phyloP scores from a whole-genome alignment of 2,797 vertebrate species.

The Acanthurus leucopareius region DNA sequence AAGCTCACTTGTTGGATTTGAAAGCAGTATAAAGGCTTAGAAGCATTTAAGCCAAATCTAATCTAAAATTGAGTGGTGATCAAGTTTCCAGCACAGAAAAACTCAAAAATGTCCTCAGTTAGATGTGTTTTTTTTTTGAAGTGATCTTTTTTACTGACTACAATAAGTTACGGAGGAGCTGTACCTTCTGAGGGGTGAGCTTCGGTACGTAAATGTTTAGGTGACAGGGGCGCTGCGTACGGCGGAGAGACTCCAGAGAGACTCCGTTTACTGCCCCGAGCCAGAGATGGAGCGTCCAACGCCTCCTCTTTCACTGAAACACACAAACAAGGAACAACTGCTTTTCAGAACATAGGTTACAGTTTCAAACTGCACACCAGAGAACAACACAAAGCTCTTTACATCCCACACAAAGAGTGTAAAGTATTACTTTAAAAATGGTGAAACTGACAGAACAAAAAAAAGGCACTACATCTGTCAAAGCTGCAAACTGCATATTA shows the following conservation, averaged over 20 bases:
- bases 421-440: too few relatives aligned
- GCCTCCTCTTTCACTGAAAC: constrained; percentile 91
- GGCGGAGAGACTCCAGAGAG: constrained; percentile 88
- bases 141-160: too few relatives aligned
- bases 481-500: too few relatives aligned
- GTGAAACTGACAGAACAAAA: too few relatives aligned
- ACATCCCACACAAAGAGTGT: too few relatives aligned
- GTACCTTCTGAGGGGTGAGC: constrained; percentile 93
- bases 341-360: not conserved
- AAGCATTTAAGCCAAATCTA: not conserved
- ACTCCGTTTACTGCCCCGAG: constrained; percentile 88
- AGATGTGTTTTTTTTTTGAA: too few relatives aligned
- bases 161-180: too few relatives aligned
- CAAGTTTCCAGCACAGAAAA: not conserved
- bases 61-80: not conserved
- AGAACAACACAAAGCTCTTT: not conserved
- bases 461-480: too few relatives aligned
- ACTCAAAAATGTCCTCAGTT: too few relatives aligned
- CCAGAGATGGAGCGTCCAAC: constrained; percentile 82
- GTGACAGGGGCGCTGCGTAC: constrained; percentile 89
- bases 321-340: not conserved
- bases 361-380: not conserved
- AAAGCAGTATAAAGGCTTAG: not conserved
- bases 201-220: constrained; percentile 90
- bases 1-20: too few relatives aligned